Evolutionary conservation across 2,888 invertebrate genomes (phyloP), one percentile per base, ranked within the genome.

Genomic region (Rhabditoides inermis): DNA sequence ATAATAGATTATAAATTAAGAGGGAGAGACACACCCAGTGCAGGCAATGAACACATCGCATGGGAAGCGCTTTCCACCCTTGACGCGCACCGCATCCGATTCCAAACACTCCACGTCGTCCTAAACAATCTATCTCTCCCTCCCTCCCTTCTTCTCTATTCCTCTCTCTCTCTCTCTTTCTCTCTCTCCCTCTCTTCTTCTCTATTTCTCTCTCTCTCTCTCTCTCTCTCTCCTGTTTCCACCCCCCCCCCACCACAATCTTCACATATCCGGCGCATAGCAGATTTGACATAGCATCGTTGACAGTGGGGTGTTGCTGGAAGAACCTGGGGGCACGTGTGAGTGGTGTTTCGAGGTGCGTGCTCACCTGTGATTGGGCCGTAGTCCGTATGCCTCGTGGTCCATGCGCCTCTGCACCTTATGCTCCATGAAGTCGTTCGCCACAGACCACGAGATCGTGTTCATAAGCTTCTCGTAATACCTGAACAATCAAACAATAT

Each of bases 71-170:
- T 60, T 55, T 25, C 72, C 75, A 35, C 61, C 65, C 37, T 61
- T 68, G 18, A 72, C 95, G 18, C 95, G 95, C 69, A 98, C 83
- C 32, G 92, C 91, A 52, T 95, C 94, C 60, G 95, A 95, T 35
- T 94, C 92, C 73, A 98, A 82, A 82, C 94, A 95, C 80, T 99
- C 98, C 94, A 99, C 98, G 58, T 98, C 94, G 61, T 98, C 94
- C 92, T 92, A 65, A 25, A 51, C 51, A 28, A 36, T n/a, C n/a
- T n/a, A n/a, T n/a, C n/a, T n/a, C n/a, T n/a, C n/a, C n/a, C n/a
- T n/a, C n/a, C n/a, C n/a, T n/a, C n/a, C n/a, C n/a, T n/a, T n/a
- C n/a, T n/a, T n/a, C n/a, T n/a, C n/a, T n/a, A n/a, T n/a, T n/a
- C n/a, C n/a, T n/a, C n/a, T n/a, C n/a, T n/a, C n/a, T n/a, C n/a